phyloP scores from a whole-genome alignment of 2,113 vertebrate species.

The Piprites chloris region DNA sequence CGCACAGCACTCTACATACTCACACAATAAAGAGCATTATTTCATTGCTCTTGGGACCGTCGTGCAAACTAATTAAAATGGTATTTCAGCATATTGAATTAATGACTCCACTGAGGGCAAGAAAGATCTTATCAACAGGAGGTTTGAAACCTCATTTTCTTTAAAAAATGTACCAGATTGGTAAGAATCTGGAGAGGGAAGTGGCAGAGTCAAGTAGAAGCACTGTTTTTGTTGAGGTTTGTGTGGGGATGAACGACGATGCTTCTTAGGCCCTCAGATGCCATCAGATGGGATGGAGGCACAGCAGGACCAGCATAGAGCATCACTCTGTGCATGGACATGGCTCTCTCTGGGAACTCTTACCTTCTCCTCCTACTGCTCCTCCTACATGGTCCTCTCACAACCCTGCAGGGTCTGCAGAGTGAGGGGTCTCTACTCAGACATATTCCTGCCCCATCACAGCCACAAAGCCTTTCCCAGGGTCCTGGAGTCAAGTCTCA shows the following conservation, averaged over 20 bases:
- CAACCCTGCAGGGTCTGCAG: neutral
- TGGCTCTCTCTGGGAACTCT: neutral
- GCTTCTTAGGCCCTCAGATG: neutral
- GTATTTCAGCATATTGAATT: constrained; percentile 39
- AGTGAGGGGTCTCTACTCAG: neutral
- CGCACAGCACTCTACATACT: neutral
- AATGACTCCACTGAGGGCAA: constrained; percentile 49
- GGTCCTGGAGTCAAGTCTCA: constrained; percentile 10
- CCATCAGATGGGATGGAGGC: fast-evolving
- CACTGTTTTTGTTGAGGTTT: neutral
- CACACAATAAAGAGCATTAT: constrained; percentile 41
- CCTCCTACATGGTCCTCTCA: neutral
- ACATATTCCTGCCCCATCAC: neutral
- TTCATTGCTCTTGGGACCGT: constrained; percentile 10
- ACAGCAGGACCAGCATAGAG: fast-evolving
- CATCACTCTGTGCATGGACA: fast-evolving
- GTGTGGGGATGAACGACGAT: fast-evolving
- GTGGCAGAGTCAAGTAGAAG: neutral
- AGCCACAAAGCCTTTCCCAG: constrained; percentile 23
- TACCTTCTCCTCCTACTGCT: neutral
- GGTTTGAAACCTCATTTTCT: neutral
- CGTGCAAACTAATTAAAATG: constrained; percentile 43
- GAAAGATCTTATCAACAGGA: constrained; percentile 40
- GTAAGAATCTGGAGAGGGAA: constrained; percentile 10
- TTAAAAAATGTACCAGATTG: neutral